Evolutionary conservation across 1,140 invertebrate genomes (phyloP).

Genomic region (Listronotus oregonensis): DNA sequence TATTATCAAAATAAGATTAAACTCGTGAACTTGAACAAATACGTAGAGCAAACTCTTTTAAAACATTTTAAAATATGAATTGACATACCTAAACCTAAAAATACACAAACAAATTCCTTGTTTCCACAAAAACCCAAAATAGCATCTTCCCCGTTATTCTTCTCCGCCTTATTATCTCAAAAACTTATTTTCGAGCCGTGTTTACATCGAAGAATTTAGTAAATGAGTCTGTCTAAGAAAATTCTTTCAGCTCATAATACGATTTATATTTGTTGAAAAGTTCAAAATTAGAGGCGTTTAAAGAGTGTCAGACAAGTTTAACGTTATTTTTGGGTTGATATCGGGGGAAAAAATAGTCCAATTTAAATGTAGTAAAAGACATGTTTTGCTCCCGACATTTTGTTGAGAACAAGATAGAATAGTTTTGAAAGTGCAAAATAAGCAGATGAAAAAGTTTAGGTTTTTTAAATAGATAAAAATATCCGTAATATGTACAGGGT

Average conservation of each 20-base stretch:
- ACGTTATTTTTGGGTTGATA: neutral
- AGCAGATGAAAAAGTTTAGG: too few species aligned
- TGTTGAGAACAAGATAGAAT: too few species aligned
- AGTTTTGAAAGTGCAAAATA: neutral
- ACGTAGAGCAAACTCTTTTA: too few species aligned
- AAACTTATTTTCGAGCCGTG: conserved; percentile 23
- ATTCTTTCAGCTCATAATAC: conserved; percentile 30
- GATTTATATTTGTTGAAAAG: conserved; percentile 16
- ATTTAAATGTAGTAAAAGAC: too few species aligned
- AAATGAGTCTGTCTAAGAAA: conserved; percentile 28
- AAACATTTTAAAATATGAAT: too few species aligned
- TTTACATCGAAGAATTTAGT: conserved; percentile 27
- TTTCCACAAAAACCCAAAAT: conserved; percentile 7
- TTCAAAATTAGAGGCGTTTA: conserved; percentile 14
- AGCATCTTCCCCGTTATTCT: conserved; percentile 11
- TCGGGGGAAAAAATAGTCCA: too few species aligned
- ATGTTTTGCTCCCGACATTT: too few species aligned
- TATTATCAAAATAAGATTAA: too few species aligned
- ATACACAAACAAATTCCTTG: conserved; percentile 13
- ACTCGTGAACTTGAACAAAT: too few species aligned
- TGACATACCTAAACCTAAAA: neutral
- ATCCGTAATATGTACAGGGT: too few species aligned
- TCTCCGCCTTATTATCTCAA: conserved; percentile 15
- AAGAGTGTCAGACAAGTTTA: conserved; percentile 12
- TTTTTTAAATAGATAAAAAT: too few species aligned